These are phyloP conservation scores for Pangasius krempfi DNA, from an alignment of 2,797 vertebrate genomes.

Conservation along the genomic window DNA sequence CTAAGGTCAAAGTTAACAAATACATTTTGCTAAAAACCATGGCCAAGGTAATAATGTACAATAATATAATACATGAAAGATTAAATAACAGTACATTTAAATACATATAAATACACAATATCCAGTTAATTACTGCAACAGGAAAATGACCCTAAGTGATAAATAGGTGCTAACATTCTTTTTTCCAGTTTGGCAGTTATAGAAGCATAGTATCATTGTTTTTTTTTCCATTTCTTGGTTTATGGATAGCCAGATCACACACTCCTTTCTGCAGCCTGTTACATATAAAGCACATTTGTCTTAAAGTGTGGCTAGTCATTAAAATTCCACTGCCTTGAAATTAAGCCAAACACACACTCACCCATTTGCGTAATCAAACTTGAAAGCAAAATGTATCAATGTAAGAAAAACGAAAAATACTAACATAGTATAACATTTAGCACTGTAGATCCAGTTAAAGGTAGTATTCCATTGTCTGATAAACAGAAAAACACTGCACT, in stretches of 20 bases:
- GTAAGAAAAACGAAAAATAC: slow-evolving; percentile 44
- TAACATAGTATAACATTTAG: slow-evolving; percentile 57
- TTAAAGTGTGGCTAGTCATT: not conserved
- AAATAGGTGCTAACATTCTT: slow-evolving; percentile 68
- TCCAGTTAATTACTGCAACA: slow-evolving; percentile 75
- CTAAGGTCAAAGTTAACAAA: slow-evolving; percentile 35
- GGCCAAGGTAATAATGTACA: slow-evolving; percentile 77
- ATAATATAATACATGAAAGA: slow-evolving; percentile 80
- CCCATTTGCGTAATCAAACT: slow-evolving; percentile 42
- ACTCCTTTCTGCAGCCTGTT: slow-evolving; percentile 6
- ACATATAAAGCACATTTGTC: slow-evolving; percentile 16
- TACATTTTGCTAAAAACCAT: slow-evolving; percentile 27
- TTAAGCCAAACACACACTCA: slow-evolving; percentile 38
- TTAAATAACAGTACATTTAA: slow-evolving; percentile 76
- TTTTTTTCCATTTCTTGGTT: not conserved
- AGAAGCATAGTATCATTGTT: slow-evolving; percentile 7
- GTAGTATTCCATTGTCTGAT: slow-evolving; percentile 33
- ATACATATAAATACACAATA: slow-evolving; percentile 67
- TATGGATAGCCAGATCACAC: not conserved
- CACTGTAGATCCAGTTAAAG: slow-evolving; percentile 50
- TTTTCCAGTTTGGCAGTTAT: slow-evolving; percentile 79
- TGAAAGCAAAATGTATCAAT: slow-evolving; percentile 35
- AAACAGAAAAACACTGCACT: slow-evolving; percentile 40
- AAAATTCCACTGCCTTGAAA: slow-evolving; percentile 30
- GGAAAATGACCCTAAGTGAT: slow-evolving; percentile 42